phyloP scores from a whole-genome alignment of 1,140 invertebrate genomes.

The Globodera ellingtonae region DNA sequence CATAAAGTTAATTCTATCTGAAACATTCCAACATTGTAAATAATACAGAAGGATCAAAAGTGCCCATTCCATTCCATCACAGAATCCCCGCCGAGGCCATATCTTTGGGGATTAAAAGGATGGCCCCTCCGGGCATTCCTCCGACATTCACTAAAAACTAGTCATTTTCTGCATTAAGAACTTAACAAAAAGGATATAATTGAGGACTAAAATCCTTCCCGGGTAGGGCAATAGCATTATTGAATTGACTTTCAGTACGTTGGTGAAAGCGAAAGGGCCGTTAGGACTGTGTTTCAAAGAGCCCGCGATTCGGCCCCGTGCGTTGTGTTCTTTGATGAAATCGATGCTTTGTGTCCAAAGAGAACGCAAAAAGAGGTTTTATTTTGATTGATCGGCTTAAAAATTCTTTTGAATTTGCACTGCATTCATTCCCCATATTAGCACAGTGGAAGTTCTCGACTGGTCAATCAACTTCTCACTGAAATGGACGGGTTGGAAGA shows the following conservation, averaged over 20 bases:
- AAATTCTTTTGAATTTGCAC: no score
- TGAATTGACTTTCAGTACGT: slow-evolving; percentile 77
- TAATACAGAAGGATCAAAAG: no score
- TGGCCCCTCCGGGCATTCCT: no score
- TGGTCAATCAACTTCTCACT: slow-evolving; percentile 94
- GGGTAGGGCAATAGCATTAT: no score
- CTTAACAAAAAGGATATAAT: no score
- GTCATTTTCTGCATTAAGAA: not conserved
- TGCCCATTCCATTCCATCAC: no score
- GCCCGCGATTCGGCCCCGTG: slow-evolving; percentile 92
- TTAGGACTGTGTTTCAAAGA: slow-evolving; percentile 88
- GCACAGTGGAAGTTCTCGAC: slow-evolving; percentile 71
- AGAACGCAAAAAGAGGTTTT: slow-evolving; percentile 75
- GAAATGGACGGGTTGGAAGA: slow-evolving; percentile 97
- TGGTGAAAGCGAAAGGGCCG: slow-evolving; percentile 95
- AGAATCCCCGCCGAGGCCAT: no score
- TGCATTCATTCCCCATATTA: slow-evolving; percentile 35
- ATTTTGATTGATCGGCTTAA: slow-evolving; percentile 6
- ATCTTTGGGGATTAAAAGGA: no score
- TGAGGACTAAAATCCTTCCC: no score
- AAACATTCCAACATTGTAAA: no score
- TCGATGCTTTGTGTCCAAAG: slow-evolving; percentile 92
- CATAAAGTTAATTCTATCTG: no score
- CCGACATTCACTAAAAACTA: no score
- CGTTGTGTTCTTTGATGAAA: slow-evolving; percentile 99